Conservation (phyloP, 2,113 vertebrate genomes). For the Antennarius striatus region DNA sequence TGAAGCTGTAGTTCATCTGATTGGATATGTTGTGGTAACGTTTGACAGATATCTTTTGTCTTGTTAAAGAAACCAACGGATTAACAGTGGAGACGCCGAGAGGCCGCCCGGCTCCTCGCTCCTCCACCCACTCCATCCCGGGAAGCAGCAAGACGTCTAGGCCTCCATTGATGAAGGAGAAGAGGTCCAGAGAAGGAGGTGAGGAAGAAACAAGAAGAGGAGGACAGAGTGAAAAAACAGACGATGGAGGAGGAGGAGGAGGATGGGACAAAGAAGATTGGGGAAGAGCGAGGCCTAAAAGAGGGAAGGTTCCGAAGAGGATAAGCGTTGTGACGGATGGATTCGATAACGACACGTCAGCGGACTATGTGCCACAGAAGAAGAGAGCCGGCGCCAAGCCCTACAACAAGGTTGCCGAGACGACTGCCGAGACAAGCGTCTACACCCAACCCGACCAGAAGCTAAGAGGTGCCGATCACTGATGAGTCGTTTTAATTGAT, state of each 20-base stretch:
- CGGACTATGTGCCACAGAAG: constrained; percentile 24
- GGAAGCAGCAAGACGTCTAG: too few relatives aligned
- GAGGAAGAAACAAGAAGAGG: not conserved
- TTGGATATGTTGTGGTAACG: too few relatives aligned
- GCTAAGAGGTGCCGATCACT: constrained; percentile 46
- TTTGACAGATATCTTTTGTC: not conserved
- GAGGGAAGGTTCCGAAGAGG: constrained; percentile 27
- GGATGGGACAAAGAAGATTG: not conserved
- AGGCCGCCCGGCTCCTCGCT: too few relatives aligned
- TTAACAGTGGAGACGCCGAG: too few relatives aligned
- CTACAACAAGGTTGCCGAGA: constrained; percentile 12
- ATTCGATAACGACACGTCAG: not conserved
- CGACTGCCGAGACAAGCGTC: too few relatives aligned
- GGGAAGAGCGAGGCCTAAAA: not conserved
- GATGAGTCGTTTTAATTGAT: too few relatives aligned
- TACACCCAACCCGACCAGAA: constrained; percentile 69
- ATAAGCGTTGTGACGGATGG: not conserved
- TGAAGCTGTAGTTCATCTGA: too few relatives aligned
- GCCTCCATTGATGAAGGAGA: not conserved
- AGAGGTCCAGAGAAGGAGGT: not conserved
- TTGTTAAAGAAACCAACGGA: too few relatives aligned
- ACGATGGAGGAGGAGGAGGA: fast-evolving
- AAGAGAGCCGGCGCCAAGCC: constrained; percentile 19
- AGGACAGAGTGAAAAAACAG: not conserved
- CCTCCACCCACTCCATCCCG: too few relatives aligned